phyloP scores from a whole-genome alignment of 1,140 invertebrate species.

The Liolophura sinensis region DNA sequence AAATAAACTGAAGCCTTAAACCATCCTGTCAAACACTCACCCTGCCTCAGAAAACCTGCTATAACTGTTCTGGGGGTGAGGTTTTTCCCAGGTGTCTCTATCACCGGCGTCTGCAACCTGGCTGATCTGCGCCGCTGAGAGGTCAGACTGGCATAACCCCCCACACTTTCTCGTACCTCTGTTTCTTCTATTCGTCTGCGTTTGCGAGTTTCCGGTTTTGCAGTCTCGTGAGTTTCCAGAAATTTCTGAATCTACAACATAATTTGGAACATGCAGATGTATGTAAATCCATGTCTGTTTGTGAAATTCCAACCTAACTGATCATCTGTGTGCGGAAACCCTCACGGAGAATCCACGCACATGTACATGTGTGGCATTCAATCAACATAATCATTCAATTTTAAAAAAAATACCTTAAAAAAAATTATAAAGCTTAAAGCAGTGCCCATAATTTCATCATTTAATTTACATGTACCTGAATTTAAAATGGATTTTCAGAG shows the following conservation, averaged over 20 bases:
- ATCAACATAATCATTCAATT: too few relatives aligned
- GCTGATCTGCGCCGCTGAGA: background rate
- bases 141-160: background rate
- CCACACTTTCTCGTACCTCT: background rate
- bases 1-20: too few relatives aligned
- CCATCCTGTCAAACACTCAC: background rate
- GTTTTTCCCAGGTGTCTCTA: constrained; percentile 6
- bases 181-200: background rate
- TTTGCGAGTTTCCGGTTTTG: constrained; percentile 11
- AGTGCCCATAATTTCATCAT: too few relatives aligned
- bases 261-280: background rate
- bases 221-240: constrained; percentile 11
- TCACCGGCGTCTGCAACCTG: background rate
- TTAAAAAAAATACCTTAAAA: too few relatives aligned
- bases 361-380: too few relatives aligned
- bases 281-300: too few relatives aligned
- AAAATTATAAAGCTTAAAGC: too few relatives aligned
- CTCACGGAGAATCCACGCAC: too few relatives aligned
- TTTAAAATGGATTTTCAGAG: too few relatives aligned
- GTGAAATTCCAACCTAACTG: too few relatives aligned
- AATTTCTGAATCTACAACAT: constrained; percentile 16
- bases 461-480: too few relatives aligned
- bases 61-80: constrained; percentile 15
- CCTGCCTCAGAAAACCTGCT: constrained; percentile 12
- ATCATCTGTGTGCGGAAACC: too few relatives aligned